Evolutionary conservation across 2,888 invertebrate genomes (phyloP), one percentile per base, ranked within the genome.

Genomic region (Dastarcus helophoroides): DNA sequence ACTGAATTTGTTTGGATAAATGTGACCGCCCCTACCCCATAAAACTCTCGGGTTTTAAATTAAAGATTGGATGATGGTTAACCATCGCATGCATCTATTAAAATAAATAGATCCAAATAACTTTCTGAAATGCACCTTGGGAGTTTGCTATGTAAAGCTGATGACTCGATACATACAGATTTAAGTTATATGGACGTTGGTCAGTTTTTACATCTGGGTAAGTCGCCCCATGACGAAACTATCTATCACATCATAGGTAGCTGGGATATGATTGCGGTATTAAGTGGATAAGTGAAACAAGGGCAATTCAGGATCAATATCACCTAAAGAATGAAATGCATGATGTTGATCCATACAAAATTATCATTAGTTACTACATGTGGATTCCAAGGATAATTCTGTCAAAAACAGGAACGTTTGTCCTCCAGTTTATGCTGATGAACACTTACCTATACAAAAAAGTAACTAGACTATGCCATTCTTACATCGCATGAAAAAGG

Each of bases 381-480:
- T 26, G 14, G 13, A 26, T 13, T 26, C 13, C 14, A 9, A 26
- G 12, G 19, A n/a, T n/a, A n/a, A 19, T 19, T 7, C 6, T 6
- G 6, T 7, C 19, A 19, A 19, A 7, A 7, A 7, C 6, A 19
- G 19, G n/a, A n/a, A 6, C n/a, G 19, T 19, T 19, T 19, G 19
- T n/a, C 19, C 19, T n/a, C n/a, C 6, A 7, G 11, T 35, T 14
- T 40, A 42, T 29, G 41, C 48, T 15, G 64, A 63, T 60, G 65
- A 66, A 45, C 68, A 65, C 37, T 22, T 58, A 4, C 58, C 67
- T 3, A 66, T 64, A 11, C 67, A 68, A 48, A 68, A 71, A 47
- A 62, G 64, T 37, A 67, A 67, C 44, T 72, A 65, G 38, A 58
- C 63, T 39, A 63, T 64, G 34, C 71, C 70, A 0, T 52, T 55